phyloP scores from a whole-genome alignment of 2,797 vertebrate genomes.

The Hybognathus amarus region DNA sequence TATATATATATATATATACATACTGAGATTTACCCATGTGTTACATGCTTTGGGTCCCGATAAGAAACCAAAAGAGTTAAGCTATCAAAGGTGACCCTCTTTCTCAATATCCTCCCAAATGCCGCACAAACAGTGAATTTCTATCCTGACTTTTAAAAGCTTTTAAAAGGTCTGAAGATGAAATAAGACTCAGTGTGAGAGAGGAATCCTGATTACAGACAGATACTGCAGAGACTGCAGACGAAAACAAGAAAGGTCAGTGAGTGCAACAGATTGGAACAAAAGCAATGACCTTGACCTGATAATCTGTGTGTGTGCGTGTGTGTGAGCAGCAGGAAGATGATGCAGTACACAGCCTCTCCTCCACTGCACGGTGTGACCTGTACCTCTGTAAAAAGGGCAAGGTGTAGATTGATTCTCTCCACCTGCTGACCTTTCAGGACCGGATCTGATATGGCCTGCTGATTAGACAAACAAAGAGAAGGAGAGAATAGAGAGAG shows the following conservation, averaged over 20 bases:
- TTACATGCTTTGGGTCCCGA: background rate
- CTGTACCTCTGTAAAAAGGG: conserved; percentile 65
- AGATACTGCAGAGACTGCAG: conserved; percentile 33
- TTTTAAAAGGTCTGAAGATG: conserved; percentile 47
- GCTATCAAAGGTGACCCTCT: conserved; percentile 20
- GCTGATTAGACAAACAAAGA: conserved; percentile 41
- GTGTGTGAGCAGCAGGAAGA: background rate
- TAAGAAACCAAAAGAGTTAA: background rate
- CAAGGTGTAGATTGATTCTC: conserved; percentile 67
- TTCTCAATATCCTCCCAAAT: conserved; percentile 20
- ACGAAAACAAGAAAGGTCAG: conserved; percentile 33
- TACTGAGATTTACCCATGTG: background rate
- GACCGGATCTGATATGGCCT: conserved; percentile 47
- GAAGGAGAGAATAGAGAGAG: conserved; percentile 4
- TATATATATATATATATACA: no score
- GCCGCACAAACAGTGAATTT: conserved; percentile 35
- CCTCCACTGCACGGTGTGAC: conserved; percentile 63
- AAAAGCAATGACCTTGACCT: conserved; percentile 27
- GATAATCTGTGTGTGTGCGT: background rate
- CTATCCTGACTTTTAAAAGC: conserved; percentile 45
- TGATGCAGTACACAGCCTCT: conserved; percentile 29
- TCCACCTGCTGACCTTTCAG: conserved; percentile 67
- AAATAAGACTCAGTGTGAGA: conserved; percentile 32
- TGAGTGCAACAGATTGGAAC: conserved; percentile 20
- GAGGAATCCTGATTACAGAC: conserved; percentile 35